Evolutionary conservation across 2,888 invertebrate species (phyloP).

Genomic region (Athrips mouffetella): DNA sequence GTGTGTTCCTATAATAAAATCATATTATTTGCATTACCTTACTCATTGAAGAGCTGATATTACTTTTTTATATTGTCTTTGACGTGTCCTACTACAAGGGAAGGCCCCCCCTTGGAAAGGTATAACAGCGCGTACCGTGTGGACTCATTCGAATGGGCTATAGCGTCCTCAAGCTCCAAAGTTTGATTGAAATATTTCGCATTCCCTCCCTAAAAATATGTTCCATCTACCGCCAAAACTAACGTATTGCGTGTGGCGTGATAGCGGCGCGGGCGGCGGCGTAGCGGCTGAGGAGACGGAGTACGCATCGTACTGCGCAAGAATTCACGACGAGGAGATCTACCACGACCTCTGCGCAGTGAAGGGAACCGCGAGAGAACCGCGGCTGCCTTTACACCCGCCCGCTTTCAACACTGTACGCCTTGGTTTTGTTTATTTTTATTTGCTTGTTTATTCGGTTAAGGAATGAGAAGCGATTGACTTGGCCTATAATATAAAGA

Average conservation of each 20-base stretch:
- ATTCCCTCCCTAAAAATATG: neutral
- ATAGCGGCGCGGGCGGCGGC: conserved; percentile 48
- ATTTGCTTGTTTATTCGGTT: conserved; percentile 28
- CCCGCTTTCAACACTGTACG: conserved; percentile 74
- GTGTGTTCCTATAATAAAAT: too few relatives aligned
- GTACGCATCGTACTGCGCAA: conserved; percentile 83
- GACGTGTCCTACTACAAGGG: too few relatives aligned
- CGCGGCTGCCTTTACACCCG: conserved; percentile 63
- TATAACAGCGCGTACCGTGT: too few relatives aligned
- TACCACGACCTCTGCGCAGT: conserved; percentile 95
- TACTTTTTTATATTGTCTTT: too few relatives aligned
- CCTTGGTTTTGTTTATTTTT: conserved; percentile 41
- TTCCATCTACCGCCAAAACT: neutral
- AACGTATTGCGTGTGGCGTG: conserved; percentile 19
- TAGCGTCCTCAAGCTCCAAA: too few relatives aligned
- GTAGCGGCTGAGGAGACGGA: conserved; percentile 71
- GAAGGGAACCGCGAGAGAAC: conserved; percentile 74
- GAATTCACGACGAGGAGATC: conserved; percentile 92
- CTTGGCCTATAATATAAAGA: too few relatives aligned
- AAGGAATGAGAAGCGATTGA: too few relatives aligned
- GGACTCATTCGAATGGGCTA: too few relatives aligned
- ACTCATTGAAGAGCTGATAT: too few relatives aligned
- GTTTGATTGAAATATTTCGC: neutral
- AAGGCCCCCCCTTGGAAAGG: too few relatives aligned
- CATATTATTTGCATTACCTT: too few relatives aligned